A percentile compares a stretch with the other conserved stretches of the same genome.
Evolutionary conservation across 2,113 vertebrate species (phyloP).

Genomic region (Tychaedon coryphoeus): DNA sequence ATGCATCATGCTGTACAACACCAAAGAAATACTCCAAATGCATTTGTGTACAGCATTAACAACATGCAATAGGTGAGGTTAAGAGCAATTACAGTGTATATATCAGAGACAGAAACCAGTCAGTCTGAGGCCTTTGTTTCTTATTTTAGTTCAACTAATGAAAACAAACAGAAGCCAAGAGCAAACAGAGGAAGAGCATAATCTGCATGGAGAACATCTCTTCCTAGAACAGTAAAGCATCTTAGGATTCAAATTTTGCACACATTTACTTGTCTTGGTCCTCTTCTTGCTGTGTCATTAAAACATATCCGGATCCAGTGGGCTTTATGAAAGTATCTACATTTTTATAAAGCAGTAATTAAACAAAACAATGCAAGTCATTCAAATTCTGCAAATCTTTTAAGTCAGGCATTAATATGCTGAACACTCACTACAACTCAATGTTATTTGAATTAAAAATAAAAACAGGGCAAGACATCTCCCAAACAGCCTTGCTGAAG

Average conservation of each 20-base stretch:
- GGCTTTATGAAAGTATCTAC: conserved; percentile 28
- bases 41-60: conserved; percentile 50
- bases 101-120: conserved; percentile 21
- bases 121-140: conserved; percentile 46
- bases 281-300: conserved; percentile 5
- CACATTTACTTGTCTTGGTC: conserved; percentile 42
- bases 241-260: background rate
- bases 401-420: conserved; percentile 11
- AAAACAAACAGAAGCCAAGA: conserved; percentile 42
- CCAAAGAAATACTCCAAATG: conserved; percentile 48
- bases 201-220: background rate
- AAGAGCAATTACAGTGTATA: conserved; percentile 38
- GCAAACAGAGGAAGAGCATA: conserved; percentile 25
- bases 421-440: background rate
- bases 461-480: background rate
- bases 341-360: background rate
- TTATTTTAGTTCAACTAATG: conserved; percentile 1
- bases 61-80: conserved; percentile 50
- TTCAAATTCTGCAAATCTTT: conserved; percentile 15
- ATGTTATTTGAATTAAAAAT: background rate
- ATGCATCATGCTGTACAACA: conserved; percentile 59
- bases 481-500: conserved; percentile 8
- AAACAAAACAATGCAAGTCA: conserved; percentile 22
- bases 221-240: conserved; percentile 3
- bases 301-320: background rate